These are phyloP conservation scores for Andrena chrysosceles DNA, from an alignment of 2,888 invertebrate genomes.

Conservation along the genomic window DNA sequence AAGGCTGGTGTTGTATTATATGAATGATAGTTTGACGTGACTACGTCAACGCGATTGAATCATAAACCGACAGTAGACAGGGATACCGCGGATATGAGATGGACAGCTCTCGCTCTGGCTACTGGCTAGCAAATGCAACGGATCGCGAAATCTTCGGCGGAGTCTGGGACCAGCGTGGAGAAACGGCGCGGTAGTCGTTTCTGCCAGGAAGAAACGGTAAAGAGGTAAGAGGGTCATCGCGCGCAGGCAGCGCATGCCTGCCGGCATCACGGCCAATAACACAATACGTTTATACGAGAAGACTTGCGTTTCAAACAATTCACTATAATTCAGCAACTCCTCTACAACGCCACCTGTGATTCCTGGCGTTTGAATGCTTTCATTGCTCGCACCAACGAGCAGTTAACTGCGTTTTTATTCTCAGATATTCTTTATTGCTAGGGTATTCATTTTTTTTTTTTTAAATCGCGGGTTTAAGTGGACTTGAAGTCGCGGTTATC, in stretches of 20 bases:
- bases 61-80: slow-evolving; percentile 4
- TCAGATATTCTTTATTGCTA: too few species aligned
- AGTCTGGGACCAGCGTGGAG: slow-evolving; percentile 66
- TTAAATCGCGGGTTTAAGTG: too few species aligned
- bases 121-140: slow-evolving; percentile 81
- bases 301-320: neutral
- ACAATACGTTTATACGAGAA: slow-evolving; percentile 8
- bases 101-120: slow-evolving; percentile 72
- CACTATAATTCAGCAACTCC: neutral
- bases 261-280: slow-evolving; percentile 45
- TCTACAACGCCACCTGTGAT: neutral
- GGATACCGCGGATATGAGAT: slow-evolving; percentile 52
- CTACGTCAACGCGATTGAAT: slow-evolving; percentile 3
- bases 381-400: too few species aligned
- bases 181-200: slow-evolving; percentile 78
- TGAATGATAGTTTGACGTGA: neutral
- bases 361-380: too few species aligned
- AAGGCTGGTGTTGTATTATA: too few species aligned
- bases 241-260: slow-evolving; percentile 61
- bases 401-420: too few species aligned
- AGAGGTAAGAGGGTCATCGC: slow-evolving; percentile 74
- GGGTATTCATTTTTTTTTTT: too few species aligned
- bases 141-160: slow-evolving; percentile 77
- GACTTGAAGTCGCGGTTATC: too few species aligned
- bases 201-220: slow-evolving; percentile 77